Evolutionary conservation across 1,140 invertebrate genomes (phyloP).

Genomic region (Dinoponera quadriceps): DNA sequence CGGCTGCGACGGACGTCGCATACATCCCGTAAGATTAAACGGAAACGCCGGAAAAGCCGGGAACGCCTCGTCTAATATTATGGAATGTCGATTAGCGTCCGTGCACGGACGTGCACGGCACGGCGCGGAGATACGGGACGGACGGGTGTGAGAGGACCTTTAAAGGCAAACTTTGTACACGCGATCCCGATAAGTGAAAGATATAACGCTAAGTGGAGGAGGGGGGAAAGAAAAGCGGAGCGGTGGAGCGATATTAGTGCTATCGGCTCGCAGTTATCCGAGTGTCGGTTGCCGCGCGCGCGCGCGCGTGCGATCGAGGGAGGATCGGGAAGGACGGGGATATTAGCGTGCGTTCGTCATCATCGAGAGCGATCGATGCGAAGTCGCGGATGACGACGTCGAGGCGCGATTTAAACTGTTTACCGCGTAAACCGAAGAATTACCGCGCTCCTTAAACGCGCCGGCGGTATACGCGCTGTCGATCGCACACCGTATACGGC

Average conservation of each 20-base stretch:
- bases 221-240: background rate
- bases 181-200: background rate
- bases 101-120: too few species aligned
- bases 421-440: conserved; percentile 61
- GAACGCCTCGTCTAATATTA: too few species aligned
- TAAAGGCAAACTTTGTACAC: too few species aligned
- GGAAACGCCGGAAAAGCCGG: too few species aligned
- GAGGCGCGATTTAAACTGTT: conserved; percentile 63
- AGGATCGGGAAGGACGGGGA: conserved; percentile 9
- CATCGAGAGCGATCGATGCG: conserved; percentile 46
- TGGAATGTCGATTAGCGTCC: too few species aligned
- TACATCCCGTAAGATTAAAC: too few species aligned
- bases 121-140: too few species aligned
- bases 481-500: conserved; percentile 68
- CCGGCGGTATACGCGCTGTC: conserved; percentile 35
- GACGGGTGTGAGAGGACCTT: too few species aligned
- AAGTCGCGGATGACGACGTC: too few species aligned
- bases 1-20: too few species aligned
- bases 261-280: background rate
- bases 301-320: conserved; percentile 1
- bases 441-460: conserved; percentile 45
- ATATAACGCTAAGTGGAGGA: background rate
- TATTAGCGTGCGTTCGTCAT: conserved; percentile 41
- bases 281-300: background rate
- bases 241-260: background rate